Evolutionary conservation across 1,140 invertebrate species (phyloP).

Genomic region (Alviniconcha marisindica): DNA sequence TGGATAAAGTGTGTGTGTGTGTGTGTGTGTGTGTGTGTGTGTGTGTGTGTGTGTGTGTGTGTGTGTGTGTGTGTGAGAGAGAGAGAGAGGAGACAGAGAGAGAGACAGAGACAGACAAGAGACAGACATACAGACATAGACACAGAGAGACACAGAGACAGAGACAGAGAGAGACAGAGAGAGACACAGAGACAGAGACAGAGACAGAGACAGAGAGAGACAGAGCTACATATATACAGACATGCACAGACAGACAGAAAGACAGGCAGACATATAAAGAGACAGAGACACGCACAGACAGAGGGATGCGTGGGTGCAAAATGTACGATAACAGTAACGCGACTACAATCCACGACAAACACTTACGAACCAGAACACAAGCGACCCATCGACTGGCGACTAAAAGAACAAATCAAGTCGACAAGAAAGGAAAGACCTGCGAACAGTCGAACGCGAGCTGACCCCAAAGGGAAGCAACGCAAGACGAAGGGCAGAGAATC

Average conservation of each 20-base stretch:
- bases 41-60: too few relatives aligned
- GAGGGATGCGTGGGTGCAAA: not conserved
- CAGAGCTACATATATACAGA: not conserved
- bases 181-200: not conserved
- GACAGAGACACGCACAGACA: not conserved
- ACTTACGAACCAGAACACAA: not conserved
- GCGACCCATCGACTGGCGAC: not conserved
- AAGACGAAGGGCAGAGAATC: not conserved
- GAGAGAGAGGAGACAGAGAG: constrained; percentile 28
- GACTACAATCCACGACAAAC: not conserved
- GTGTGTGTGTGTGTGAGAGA: too few relatives aligned
- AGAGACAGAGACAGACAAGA: constrained; percentile 36
- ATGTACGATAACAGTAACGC: not conserved
- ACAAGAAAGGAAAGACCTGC: not conserved
- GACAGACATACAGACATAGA: constrained; percentile 39
- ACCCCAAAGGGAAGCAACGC: not conserved
- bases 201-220: not conserved
- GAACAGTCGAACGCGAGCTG: not conserved
- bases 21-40: too few relatives aligned
- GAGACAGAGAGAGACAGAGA: not conserved
- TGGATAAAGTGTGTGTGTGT: too few relatives aligned
- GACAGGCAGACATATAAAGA: not conserved
- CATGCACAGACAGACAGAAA: constrained; percentile 6
- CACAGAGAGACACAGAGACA: constrained; percentile 1
- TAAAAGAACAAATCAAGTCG: not conserved